Percentiles rank a stretch among this genome's conserved stretches.
Conservation (phyloP, 2,113 vertebrate species). For the Fulmarus glacialis region DNA sequence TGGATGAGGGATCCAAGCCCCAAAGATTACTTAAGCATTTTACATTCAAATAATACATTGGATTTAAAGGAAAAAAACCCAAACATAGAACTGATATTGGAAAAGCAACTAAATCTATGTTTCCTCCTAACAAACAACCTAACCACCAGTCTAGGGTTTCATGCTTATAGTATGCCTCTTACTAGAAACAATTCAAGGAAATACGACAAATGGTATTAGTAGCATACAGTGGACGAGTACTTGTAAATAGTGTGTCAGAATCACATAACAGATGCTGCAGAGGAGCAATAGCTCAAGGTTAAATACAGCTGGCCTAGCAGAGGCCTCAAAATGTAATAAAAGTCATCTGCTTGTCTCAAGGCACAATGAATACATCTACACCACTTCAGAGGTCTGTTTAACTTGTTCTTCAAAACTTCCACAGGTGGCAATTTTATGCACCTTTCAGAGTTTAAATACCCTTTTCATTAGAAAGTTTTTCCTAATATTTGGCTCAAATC, state of each 20-base stretch:
- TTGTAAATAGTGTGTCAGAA: not conserved
- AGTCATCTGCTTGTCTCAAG: not conserved
- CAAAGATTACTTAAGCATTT: not conserved
- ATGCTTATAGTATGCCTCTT: not conserved
- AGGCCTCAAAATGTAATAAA: not conserved
- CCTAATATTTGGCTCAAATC: not conserved
- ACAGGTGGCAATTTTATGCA: not conserved
- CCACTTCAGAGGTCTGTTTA: not conserved
- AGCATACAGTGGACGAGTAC: not conserved
- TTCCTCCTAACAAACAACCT: not conserved
- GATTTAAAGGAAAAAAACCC: not conserved
- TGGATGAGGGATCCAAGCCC: not conserved
- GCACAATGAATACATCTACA: not conserved
- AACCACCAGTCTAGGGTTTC: not conserved
- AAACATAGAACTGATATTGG: not conserved
- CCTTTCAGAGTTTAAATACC: not conserved
- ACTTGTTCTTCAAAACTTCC: not conserved
- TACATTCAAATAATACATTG: not conserved
- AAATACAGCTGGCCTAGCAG: not conserved
- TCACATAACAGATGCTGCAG: not conserved
- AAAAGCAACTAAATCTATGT: not conserved
- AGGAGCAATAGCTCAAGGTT: not conserved
- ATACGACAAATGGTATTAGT: not conserved
- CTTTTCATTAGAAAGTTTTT: not conserved
- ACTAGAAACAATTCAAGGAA: not conserved